These are phyloP conservation scores for Timema podura DNA, from an alignment of 2,888 invertebrate genomes.

Conservation along the genomic window DNA sequence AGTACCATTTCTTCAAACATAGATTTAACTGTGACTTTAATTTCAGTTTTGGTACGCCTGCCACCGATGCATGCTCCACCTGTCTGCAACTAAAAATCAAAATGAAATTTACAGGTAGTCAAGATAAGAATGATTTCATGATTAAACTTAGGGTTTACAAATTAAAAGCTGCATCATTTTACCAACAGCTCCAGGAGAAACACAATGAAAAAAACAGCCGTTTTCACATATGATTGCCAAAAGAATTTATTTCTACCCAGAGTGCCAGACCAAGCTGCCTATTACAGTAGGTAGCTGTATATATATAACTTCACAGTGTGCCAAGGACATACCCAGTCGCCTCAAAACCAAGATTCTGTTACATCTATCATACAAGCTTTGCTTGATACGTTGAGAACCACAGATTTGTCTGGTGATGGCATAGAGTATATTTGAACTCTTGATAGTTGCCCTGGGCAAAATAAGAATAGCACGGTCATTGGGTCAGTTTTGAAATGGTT, in stretches of 20 bases:
- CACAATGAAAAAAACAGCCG: neutral
- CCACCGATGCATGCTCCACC: neutral
- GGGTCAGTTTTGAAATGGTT: neutral
- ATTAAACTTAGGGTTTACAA: neutral
- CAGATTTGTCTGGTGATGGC: neutral
- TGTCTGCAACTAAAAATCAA: neutral
- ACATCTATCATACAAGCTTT: neutral
- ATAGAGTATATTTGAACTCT: neutral
- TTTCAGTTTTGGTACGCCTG: neutral
- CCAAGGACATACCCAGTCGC: neutral
- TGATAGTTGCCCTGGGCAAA: neutral
- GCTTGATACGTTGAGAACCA: neutral
- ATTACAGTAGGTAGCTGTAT: neutral
- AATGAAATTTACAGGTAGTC: neutral
- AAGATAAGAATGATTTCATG: constrained; percentile 4
- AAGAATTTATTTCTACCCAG: neutral
- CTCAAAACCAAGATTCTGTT: neutral
- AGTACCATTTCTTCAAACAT: neutral
- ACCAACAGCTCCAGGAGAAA: neutral
- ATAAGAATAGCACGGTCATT: neutral
- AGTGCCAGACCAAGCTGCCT: too few relatives aligned
- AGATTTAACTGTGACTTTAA: neutral
- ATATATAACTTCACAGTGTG: neutral
- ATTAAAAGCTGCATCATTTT: neutral
- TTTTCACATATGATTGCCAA: neutral